phyloP scores from a whole-genome alignment of 1,140 invertebrate genomes.

The Drosophila parabipectinata region DNA sequence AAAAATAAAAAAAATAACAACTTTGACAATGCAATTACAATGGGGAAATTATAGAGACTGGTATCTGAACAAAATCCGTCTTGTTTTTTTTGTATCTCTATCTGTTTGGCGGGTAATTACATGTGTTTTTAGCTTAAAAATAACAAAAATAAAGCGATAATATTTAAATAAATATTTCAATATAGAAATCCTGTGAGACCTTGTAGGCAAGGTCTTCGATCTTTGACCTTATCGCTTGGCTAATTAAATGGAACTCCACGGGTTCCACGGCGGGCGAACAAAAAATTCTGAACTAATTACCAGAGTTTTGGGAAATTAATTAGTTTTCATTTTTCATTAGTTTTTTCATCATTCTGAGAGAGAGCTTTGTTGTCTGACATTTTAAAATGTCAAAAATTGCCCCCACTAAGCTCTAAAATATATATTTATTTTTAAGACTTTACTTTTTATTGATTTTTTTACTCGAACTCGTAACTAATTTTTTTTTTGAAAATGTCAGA shows the following conservation, averaged over 20 bases:
- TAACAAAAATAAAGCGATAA: conserved; percentile 3
- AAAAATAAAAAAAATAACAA: conserved; percentile 15
- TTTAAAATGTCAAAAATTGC: no score
- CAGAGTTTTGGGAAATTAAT: not conserved
- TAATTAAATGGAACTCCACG: conserved; percentile 26
- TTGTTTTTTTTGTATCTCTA: not conserved
- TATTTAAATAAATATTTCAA: conserved; percentile 6
- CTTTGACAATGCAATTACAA: conserved; percentile 61
- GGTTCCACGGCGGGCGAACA: conserved; percentile 2
- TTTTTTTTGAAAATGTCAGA: not conserved
- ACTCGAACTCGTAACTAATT: not conserved
- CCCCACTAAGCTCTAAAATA: not conserved
- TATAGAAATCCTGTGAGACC: not conserved
- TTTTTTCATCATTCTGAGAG: not conserved
- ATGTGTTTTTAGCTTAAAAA: conserved; percentile 28
- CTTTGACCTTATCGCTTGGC: conserved; percentile 24
- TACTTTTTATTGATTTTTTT: not conserved
- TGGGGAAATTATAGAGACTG: conserved; percentile 56
- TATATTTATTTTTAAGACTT: not conserved
- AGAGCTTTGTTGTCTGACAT: no score
- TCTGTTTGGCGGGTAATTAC: conserved; percentile 15
- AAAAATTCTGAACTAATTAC: conserved; percentile 1
- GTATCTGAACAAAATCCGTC: conserved; percentile 34
- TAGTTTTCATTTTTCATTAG: not conserved
- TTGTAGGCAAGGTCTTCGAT: conserved; percentile 1